These are phyloP conservation scores for Trachurus trachurus DNA, from an alignment of 2,797 vertebrate genomes.

Conservation along the genomic window DNA sequence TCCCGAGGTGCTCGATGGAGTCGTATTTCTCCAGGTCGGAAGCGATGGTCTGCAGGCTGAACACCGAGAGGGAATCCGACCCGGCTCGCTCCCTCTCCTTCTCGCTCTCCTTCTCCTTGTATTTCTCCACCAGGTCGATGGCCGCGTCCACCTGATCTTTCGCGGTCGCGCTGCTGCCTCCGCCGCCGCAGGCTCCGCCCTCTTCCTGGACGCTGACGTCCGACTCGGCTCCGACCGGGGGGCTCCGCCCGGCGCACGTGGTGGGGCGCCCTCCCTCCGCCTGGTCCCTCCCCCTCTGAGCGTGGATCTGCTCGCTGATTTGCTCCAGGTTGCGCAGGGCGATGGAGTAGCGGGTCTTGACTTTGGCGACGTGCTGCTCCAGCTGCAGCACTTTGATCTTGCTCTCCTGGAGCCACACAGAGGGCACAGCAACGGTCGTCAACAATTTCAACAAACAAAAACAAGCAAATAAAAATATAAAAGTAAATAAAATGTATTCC, in stretches of 20 bases:
- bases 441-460: conserved; percentile 37
- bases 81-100: conserved; percentile 79
- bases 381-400: conserved; percentile 91
- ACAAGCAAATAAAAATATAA: not conserved
- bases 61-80: conserved; percentile 90
- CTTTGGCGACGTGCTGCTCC: conserved; percentile 90
- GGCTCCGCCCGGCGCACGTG: conserved; percentile 82
- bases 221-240: conserved; percentile 90
- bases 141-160: conserved; percentile 75
- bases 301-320: conserved; percentile 97
- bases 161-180: conserved; percentile 55
- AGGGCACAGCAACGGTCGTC: conserved; percentile 30
- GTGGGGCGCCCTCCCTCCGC: conserved; percentile 58
- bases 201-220: conserved; percentile 63
- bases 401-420: conserved; percentile 88
- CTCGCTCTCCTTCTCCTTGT: conserved; percentile 75
- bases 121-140: conserved; percentile 78
- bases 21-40: conserved; percentile 95
- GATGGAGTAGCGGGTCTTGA: conserved; percentile 92
- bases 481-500: too few species aligned
- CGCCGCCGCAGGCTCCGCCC: conserved; percentile 66
- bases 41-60: conserved; percentile 94
- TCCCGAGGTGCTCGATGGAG: conserved; percentile 91
- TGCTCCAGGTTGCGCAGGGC: conserved; percentile 93
- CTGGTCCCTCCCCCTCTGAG: conserved; percentile 82